phyloP scores from a whole-genome alignment of 2,113 vertebrate genomes.

The Ammodramus savannarum region DNA sequence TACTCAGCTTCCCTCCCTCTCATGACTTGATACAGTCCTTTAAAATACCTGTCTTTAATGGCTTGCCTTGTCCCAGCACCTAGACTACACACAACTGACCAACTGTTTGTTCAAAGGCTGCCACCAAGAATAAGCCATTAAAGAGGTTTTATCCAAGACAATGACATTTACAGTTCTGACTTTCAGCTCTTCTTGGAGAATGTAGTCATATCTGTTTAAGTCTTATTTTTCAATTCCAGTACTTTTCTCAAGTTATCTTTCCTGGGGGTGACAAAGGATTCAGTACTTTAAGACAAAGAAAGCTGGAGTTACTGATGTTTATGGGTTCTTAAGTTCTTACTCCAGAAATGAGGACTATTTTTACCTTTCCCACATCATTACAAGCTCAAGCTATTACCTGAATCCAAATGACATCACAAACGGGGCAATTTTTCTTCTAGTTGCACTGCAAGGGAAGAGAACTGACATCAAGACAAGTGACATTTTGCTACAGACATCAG shows the following conservation, averaged over 20 bases:
- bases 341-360: neutral
- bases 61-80: neutral
- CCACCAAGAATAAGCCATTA: neutral
- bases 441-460: constrained; percentile 62
- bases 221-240: neutral
- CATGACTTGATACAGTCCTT: neutral
- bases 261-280: neutral
- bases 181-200: neutral
- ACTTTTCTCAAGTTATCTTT: neutral
- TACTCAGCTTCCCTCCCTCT: neutral
- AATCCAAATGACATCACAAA: constrained; percentile 89
- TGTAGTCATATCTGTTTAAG: neutral
- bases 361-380: neutral
- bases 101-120: neutral
- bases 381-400: constrained; percentile 78
- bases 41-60: neutral
- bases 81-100: neutral
- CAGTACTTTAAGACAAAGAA: neutral
- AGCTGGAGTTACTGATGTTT: neutral
- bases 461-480: neutral
- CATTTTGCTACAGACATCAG: neutral
- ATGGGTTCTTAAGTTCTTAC: neutral
- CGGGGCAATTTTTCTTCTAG: constrained; percentile 73
- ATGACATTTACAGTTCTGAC: neutral
- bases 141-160: neutral